phyloP scores from a whole-genome alignment of 2,113 vertebrate species.

The Phocoena phocoena region DNA sequence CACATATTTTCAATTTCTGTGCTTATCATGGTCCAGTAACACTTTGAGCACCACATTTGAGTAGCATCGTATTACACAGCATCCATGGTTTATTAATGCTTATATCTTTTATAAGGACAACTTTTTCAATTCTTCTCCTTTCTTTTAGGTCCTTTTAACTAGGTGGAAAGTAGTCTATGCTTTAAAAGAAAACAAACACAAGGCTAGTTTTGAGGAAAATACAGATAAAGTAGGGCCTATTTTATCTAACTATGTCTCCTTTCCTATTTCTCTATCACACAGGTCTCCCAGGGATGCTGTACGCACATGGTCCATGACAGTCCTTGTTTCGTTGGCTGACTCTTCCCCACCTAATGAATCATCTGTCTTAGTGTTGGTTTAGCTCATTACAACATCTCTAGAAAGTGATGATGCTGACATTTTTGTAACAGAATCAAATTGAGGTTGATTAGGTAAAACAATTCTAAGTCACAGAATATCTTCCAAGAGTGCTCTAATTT shows the following conservation, averaged over 20 bases:
- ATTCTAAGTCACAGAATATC: not conserved
- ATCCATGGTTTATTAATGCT: not conserved
- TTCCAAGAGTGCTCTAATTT: not conserved
- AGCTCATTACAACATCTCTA: not conserved
- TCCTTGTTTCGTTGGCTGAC: not conserved
- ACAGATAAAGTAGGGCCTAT: not conserved
- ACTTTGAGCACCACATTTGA: not conserved
- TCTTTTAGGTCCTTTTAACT: not conserved
- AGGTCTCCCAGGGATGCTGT: not conserved
- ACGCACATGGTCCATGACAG: not conserved
- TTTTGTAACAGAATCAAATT: constrained; percentile 28
- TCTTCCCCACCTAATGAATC: not conserved
- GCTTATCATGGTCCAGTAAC: not conserved
- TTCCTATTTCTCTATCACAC: not conserved
- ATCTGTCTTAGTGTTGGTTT: not conserved
- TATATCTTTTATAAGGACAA: not conserved
- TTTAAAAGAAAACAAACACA: not conserved
- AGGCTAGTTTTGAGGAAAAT: not conserved
- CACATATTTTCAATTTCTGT: not conserved
- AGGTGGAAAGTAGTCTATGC: not conserved
- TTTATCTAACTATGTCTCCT: not conserved
- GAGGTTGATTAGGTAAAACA: not conserved
- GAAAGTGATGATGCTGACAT: not conserved
- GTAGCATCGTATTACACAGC: not conserved
- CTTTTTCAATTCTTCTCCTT: not conserved